Conservation (phyloP, 1,140 invertebrate species). For the Eciton burchellii region DNA sequence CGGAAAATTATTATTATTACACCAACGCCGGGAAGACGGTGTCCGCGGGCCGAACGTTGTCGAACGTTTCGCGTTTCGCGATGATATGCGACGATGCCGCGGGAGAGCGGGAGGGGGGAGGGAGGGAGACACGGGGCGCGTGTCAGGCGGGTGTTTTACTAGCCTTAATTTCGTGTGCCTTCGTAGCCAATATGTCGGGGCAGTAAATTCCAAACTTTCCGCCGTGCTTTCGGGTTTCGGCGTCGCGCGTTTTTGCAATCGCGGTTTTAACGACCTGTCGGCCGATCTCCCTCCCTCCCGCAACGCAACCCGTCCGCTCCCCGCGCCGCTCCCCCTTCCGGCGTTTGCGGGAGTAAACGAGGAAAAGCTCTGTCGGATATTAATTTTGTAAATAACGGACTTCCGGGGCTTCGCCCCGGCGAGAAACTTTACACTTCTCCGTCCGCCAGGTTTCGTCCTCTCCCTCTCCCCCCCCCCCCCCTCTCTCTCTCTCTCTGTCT, state of each 20-base stretch:
- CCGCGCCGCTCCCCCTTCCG: constrained; percentile 19
- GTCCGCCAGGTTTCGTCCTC: neutral
- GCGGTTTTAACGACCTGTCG: constrained; percentile 75
- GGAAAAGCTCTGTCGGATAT: constrained; percentile 69
- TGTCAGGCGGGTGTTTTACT: constrained; percentile 83
- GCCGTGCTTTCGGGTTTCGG: constrained; percentile 68
- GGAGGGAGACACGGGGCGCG: constrained; percentile 21
- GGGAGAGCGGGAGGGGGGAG: neutral
- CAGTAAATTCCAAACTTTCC: constrained; percentile 82
- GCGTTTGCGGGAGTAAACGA: constrained; percentile 51
- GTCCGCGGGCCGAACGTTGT: neutral
- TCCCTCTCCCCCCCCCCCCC: neutral
- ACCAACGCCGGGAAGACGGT: constrained; percentile 33
- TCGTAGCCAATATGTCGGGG: constrained; percentile 83
- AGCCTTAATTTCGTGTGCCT: constrained; percentile 83
- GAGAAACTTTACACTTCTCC: constrained; percentile 54
- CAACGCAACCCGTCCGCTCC: constrained; percentile 50
- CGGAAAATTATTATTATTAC: constrained; percentile 38
- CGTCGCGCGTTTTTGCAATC: constrained; percentile 75
- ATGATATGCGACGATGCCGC: constrained; percentile 21
- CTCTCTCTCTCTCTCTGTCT: no score
- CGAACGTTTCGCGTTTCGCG: constrained; percentile 38
- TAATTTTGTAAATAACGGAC: constrained; percentile 73
- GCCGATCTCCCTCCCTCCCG: constrained; percentile 26
- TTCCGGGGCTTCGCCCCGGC: constrained; percentile 45